Conservation (phyloP, 2,797 vertebrate species). For the Oreochromis mossambicus region DNA sequence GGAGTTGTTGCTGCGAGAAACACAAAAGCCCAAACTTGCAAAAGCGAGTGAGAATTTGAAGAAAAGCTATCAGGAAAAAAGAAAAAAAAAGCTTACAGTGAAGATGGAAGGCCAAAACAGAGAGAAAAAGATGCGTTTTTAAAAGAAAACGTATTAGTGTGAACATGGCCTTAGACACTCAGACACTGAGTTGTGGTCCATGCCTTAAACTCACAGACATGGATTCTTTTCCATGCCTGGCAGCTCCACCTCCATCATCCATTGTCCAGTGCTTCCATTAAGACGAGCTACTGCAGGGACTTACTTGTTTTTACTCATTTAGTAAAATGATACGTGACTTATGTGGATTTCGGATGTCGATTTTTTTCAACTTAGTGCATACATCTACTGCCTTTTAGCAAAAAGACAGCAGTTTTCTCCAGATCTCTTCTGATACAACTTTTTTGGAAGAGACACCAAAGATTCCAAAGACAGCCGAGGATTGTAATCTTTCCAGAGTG, state of each 20-base stretch:
- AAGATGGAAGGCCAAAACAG: no score
- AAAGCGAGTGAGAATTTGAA: no score
- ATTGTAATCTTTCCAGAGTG: neutral
- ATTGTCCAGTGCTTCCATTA: fast-evolving
- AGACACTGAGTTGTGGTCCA: no score
- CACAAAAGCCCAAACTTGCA: no score
- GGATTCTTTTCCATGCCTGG: fast-evolving
- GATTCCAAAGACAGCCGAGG: neutral
- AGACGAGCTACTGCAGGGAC: fast-evolving
- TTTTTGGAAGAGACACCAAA: fast-evolving
- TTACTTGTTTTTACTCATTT: neutral
- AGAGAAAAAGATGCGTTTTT: no score
- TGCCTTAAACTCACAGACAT: no score
- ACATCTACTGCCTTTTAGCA: neutral
- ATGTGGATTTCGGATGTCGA: fast-evolving
- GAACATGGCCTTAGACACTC: no score
- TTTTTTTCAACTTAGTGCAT: neutral
- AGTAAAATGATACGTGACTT: neutral
- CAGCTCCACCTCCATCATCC: neutral
- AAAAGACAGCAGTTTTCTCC: neutral
- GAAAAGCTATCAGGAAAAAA: no score
- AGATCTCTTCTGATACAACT: fast-evolving
- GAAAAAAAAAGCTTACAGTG: no score
- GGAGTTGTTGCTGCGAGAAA: neutral
- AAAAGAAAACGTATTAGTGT: no score